A percentile compares a stretch with the other conserved stretches of the same genome.
These are phyloP conservation scores for Dynastes tityus DNA, from an alignment of 2,888 invertebrate species.

Conservation along the genomic window DNA sequence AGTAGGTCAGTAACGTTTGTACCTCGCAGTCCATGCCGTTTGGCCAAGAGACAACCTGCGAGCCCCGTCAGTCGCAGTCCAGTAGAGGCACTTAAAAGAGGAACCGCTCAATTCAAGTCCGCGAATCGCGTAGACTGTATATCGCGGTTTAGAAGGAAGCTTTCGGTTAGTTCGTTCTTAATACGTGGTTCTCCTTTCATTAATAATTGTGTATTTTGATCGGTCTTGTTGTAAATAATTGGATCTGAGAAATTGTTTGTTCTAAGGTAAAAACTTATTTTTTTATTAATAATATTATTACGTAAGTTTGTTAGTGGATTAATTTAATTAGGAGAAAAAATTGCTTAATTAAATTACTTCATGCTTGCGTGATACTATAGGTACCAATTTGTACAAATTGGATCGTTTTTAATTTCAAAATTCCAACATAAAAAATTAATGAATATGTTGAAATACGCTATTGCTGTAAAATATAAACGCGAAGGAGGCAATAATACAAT, in stretches of 20 bases:
- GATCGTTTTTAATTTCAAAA: too few species aligned
- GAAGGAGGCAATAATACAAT: too few species aligned
- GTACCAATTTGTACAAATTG: too few species aligned
- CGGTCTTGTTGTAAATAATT: neutral
- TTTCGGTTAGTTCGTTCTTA: neutral
- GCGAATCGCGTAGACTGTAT: neutral
- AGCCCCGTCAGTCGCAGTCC: neutral
- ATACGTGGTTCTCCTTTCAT: too few species aligned
- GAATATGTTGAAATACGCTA: too few species aligned
- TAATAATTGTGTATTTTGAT: too few species aligned
- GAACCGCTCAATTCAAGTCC: constrained; percentile 7
- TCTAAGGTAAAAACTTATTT: constrained; percentile 3
- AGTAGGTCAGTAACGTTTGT: constrained; percentile 60
- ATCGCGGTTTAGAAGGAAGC: neutral
- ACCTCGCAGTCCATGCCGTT: neutral
- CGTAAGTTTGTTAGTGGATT: constrained; percentile 1
- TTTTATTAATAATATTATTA: neutral
- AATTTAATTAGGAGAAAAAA: neutral
- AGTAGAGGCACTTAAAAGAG: neutral
- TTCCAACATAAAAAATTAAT: too few species aligned
- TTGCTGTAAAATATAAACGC: too few species aligned
- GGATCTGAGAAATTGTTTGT: neutral
- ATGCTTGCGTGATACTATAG: constrained; percentile 1
- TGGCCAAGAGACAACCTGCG: constrained; percentile 25
- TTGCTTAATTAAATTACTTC: constrained; percentile 6